Conservation (phyloP, 2,888 invertebrate species). For the Epinotia brunnichana region DNA sequence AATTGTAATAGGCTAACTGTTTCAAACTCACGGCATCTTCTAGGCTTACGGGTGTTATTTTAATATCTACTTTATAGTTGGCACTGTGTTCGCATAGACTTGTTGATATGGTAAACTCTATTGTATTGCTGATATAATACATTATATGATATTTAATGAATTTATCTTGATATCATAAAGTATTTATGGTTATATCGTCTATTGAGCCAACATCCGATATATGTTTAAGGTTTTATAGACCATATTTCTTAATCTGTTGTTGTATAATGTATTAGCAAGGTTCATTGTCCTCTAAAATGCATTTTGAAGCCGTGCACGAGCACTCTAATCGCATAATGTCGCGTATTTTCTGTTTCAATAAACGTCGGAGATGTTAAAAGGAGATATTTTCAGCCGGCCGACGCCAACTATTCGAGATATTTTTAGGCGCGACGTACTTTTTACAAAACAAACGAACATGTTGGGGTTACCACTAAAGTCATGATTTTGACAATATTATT, state of each 20-base stretch:
- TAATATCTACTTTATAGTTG: background rate
- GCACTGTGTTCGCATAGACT: background rate
- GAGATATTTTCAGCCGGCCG: constrained; percentile 69
- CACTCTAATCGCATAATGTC: constrained; percentile 47
- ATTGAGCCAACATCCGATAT: background rate
- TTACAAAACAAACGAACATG: constrained; percentile 79
- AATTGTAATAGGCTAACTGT: background rate
- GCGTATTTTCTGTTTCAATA: constrained; percentile 60
- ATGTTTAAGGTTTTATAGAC: background rate
- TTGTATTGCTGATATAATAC: background rate
- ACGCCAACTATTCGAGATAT: constrained; percentile 75
- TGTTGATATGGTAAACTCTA: background rate
- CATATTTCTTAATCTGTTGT: background rate
- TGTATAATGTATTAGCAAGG: background rate
- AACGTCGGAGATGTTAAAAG: constrained; percentile 62
- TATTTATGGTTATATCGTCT: background rate
- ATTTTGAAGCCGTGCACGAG: constrained; percentile 45
- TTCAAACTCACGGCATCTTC: background rate
- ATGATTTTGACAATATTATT: constrained; percentile 52
- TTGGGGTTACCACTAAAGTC: constrained; percentile 67
- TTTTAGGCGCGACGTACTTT: constrained; percentile 80
- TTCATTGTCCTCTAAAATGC: constrained; percentile 32
- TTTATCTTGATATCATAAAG: background rate
- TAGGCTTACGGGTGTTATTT: background rate
- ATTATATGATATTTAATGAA: background rate